Percentiles rank a stretch among this genome's conserved stretches.
These are phyloP conservation scores for Erithacus rubecula DNA, from an alignment of 2,797 vertebrate species.

Conservation along the genomic window DNA sequence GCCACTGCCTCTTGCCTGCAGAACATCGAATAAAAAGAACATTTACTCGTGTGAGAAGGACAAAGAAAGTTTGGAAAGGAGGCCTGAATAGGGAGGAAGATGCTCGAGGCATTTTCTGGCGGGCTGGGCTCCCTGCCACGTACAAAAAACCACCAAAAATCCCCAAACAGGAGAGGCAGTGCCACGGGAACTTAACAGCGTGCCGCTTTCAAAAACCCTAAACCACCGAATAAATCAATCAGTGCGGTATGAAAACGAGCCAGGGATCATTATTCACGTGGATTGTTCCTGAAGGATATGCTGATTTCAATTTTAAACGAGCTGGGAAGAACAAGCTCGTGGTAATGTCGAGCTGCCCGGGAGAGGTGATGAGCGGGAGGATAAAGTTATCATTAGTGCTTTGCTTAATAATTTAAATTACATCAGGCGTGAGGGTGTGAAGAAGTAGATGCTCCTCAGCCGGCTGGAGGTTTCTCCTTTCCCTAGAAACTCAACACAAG, in stretches of 20 bases:
- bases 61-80: not conserved
- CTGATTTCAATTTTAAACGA: not conserved
- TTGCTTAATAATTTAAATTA: not conserved
- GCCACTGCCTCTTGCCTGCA: not conserved
- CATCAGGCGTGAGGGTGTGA: not conserved
- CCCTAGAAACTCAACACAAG: not conserved
- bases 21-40: not conserved
- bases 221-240: not conserved
- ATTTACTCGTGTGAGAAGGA: not conserved
- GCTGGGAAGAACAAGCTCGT: slow-evolving; percentile 3
- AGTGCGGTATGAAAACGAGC: not conserved
- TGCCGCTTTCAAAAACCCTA: not conserved
- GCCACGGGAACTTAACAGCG: not conserved
- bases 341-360: slow-evolving; percentile 18
- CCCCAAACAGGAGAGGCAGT: not conserved
- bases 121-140: not conserved
- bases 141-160: not conserved
- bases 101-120: not conserved
- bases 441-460: not conserved
- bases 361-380: slow-evolving; percentile 19
- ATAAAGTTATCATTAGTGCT: slow-evolving; percentile 17
- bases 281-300: slow-evolving; percentile 8
- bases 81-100: not conserved
- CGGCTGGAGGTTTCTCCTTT: not conserved
- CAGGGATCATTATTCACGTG: not conserved